Evolutionary conservation across 92 coral and sea anemone genomes (phyloP).

Genomic region (Zoanthus sansibaricus): DNA sequence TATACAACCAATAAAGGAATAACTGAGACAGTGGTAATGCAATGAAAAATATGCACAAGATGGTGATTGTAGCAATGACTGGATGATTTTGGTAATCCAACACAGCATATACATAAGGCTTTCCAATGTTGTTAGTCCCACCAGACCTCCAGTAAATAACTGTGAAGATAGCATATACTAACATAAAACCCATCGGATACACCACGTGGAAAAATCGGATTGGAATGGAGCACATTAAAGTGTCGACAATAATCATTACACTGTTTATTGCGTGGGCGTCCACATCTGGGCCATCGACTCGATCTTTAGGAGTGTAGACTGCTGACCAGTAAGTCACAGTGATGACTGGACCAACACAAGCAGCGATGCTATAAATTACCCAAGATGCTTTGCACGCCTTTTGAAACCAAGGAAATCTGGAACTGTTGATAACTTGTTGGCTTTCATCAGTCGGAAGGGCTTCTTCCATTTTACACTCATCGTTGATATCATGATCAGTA

Average conservation of each 20-base stretch:
- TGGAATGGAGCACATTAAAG: conserved; percentile 66
- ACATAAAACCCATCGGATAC: conserved; percentile 59
- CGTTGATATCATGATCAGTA: conserved; percentile 36
- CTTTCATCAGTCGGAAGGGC: conserved; percentile 15
- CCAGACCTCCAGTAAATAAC: conserved; percentile 77
- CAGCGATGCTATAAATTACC: conserved; percentile 71
- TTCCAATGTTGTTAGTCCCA: conserved; percentile 69
- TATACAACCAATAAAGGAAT: conserved; percentile 64
- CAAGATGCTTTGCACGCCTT: conserved; percentile 75
- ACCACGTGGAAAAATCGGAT: conserved; percentile 72
- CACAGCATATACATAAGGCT: conserved; percentile 68
- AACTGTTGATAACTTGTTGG: conserved; percentile 48
- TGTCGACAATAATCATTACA: conserved; percentile 69
- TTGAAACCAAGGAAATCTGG: conserved; percentile 30
- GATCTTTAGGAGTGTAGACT: conserved; percentile 58
- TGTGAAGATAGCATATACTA: conserved; percentile 62
- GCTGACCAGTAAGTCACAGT: conserved; percentile 81
- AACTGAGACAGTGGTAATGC: conserved; percentile 72
- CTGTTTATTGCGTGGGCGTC: conserved; percentile 80
- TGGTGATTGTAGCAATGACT: conserved; percentile 42
- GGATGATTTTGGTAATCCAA: conserved; percentile 73
- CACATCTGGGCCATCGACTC: conserved; percentile 60
- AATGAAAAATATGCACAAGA: conserved; percentile 56
- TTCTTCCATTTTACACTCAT: conserved; percentile 1
- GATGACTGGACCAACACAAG: conserved; percentile 70